phyloP scores from a whole-genome alignment of 1,140 invertebrate species.

The Laodelphax striatellus region DNA sequence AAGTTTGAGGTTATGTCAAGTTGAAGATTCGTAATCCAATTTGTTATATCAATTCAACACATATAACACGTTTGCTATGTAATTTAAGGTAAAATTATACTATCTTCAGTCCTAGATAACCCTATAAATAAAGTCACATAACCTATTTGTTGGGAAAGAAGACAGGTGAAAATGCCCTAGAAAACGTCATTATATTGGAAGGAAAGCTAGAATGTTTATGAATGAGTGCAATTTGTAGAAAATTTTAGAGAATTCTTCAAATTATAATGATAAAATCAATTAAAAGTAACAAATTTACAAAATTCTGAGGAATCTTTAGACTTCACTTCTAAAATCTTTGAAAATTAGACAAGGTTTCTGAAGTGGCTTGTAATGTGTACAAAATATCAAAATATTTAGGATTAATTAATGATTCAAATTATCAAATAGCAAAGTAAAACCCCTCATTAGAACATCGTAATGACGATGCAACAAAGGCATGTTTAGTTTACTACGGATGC shows the following conservation, averaged over 20 bases:
- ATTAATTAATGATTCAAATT: not conserved
- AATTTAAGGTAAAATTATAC: no score
- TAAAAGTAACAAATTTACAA: not conserved
- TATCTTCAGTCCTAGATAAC: no score
- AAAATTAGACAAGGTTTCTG: not conserved
- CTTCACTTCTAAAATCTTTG: not conserved
- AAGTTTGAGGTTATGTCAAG: no score
- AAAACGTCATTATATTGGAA: no score
- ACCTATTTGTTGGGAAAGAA: no score
- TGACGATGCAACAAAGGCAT: constrained; percentile 22
- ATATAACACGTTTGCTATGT: no score
- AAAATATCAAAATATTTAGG: not conserved
- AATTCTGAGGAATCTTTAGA: not conserved
- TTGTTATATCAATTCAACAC: no score
- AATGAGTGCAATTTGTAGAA: no score
- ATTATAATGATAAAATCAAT: not conserved
- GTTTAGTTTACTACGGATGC: constrained; percentile 20
- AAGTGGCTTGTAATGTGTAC: not conserved
- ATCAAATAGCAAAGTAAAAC: not conserved
- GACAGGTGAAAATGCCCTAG: no score
- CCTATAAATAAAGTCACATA: no score
- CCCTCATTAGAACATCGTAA: not conserved
- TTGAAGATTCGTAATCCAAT: no score
- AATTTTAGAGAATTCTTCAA: not conserved
- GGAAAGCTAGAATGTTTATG: no score